A percentile compares a stretch with the other conserved stretches of the same genome.
phyloP scores from a whole-genome alignment of 1,140 invertebrate species.

The Dendroctonus valens region DNA sequence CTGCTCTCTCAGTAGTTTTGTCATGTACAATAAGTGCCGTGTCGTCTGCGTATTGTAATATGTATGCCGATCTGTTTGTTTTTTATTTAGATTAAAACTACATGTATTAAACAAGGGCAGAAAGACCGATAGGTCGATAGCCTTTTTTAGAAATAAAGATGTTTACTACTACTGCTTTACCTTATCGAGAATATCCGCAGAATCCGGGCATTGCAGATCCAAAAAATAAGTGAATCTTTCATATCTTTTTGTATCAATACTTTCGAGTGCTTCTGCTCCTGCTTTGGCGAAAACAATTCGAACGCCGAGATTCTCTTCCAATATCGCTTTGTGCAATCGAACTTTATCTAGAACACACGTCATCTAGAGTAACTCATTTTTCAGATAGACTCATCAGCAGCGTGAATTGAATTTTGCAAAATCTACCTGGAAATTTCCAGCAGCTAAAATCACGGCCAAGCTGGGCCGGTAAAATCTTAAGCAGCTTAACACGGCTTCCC shows the following conservation, averaged over 20 bases:
- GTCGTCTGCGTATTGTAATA: too few relatives aligned
- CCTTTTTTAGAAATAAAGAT: too few relatives aligned
- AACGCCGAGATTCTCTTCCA: constrained; percentile 7
- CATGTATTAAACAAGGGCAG: too few relatives aligned
- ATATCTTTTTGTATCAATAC: constrained; percentile 13
- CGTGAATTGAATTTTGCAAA: not conserved
- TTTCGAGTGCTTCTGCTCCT: not conserved
- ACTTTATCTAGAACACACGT: constrained; percentile 15
- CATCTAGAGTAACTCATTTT: constrained; percentile 7
- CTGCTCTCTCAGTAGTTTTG: too few relatives aligned
- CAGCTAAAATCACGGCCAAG: constrained; percentile 17
- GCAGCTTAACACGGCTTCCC: constrained; percentile 15
- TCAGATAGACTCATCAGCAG: not conserved
- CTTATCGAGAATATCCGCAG: constrained; percentile 12
- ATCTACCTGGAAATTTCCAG: constrained; percentile 22
- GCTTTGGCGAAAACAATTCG: constrained; percentile 11
- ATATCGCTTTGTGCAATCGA: constrained; percentile 21
- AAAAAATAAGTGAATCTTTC: constrained; percentile 27
- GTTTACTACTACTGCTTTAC: too few relatives aligned
- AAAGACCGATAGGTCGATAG: too few relatives aligned
- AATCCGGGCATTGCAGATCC: constrained; percentile 13
- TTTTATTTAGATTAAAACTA: too few relatives aligned
- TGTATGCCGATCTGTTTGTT: too few relatives aligned
- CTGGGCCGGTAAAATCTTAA: constrained; percentile 20
- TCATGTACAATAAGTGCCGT: too few relatives aligned